Conservation (phyloP, 2,888 invertebrate species). For the Callinectes sapidus region DNA sequence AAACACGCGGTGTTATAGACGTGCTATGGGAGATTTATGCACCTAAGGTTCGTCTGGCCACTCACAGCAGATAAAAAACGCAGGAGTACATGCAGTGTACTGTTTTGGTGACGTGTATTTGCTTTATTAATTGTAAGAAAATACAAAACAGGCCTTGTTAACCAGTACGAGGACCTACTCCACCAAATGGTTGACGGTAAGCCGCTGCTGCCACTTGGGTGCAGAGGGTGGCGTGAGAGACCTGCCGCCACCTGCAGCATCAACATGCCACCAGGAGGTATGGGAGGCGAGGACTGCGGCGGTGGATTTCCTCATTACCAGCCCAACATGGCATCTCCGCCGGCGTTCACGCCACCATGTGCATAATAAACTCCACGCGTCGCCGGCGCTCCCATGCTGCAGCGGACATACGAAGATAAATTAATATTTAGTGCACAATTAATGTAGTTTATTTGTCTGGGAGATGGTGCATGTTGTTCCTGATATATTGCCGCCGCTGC, state of each 20-base stretch:
- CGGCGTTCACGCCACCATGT: constrained; percentile 44
- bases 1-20: background rate
- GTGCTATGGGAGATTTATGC: background rate
- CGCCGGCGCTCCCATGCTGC: constrained; percentile 21
- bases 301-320: constrained; percentile 49
- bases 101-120: background rate
- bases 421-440: constrained; percentile 41
- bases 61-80: background rate
- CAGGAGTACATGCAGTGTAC: background rate
- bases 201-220: background rate
- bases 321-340: constrained; percentile 55
- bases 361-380: constrained; percentile 50
- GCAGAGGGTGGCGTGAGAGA: background rate
- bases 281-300: background rate
- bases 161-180: background rate
- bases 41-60: background rate
- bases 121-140: background rate
- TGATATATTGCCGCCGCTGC: background rate
- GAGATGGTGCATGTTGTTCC: background rate
- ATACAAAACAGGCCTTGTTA: background rate
- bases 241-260: background rate
- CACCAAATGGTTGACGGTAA: background rate
- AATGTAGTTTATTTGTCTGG: constrained; percentile 36
- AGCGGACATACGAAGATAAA: constrained; percentile 38
- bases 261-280: constrained; percentile 4